Conservation (phyloP, 2,888 invertebrate species). For the Lochmaea capreae region DNA sequence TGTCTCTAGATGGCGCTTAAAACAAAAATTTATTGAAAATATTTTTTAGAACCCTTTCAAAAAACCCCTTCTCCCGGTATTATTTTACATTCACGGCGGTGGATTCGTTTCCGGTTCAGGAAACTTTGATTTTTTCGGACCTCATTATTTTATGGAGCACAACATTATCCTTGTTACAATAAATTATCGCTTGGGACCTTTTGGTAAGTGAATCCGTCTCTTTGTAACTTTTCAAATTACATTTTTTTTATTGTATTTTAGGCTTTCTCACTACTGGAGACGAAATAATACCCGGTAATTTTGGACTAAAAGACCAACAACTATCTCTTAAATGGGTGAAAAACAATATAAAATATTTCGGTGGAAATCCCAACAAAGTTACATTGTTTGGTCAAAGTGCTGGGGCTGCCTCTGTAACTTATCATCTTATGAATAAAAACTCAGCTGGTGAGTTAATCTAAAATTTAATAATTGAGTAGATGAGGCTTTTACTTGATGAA, state of each 20-base stretch:
- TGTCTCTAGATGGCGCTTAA: no score
- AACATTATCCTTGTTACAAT: conserved; percentile 53
- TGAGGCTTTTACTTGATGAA: no score
- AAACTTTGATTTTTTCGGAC: conserved; percentile 52
- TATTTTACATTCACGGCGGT: conserved; percentile 63
- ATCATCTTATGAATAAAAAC: conserved; percentile 46
- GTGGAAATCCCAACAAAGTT: conserved; percentile 52
- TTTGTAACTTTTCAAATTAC: background rate
- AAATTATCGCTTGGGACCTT: conserved; percentile 52
- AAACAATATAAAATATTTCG: conserved; percentile 51
- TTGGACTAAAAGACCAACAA: conserved; percentile 53
- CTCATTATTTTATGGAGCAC: conserved; percentile 58
- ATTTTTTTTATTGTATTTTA: conserved; percentile 24
- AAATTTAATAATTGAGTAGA: no score
- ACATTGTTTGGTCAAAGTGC: conserved; percentile 54
- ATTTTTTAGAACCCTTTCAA: conserved; percentile 30
- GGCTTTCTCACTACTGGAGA: conserved; percentile 52
- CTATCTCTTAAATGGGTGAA: conserved; percentile 51
- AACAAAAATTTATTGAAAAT: no score
- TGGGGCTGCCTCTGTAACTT: conserved; percentile 48
- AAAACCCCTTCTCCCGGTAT: conserved; percentile 56
- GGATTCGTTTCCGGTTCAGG: conserved; percentile 59
- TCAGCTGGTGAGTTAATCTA: conserved; percentile 33
- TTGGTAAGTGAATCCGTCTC: conserved; percentile 33
- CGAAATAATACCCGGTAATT: conserved; percentile 49